Conservation (phyloP, 2,797 vertebrate species). For the Chanos chanos region DNA sequence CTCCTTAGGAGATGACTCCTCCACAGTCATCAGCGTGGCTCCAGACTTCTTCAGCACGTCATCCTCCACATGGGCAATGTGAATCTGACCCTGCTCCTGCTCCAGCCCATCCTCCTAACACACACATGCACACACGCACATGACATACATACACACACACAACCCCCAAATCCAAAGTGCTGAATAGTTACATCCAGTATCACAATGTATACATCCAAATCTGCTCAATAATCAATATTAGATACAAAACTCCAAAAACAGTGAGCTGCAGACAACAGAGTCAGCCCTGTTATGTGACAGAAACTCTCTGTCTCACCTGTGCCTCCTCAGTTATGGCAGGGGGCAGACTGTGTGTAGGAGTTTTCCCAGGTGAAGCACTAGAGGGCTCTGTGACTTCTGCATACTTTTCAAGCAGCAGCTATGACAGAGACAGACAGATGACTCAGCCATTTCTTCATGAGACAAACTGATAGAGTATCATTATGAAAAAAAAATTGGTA, state of each 20-base stretch:
- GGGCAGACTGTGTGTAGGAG: conserved; percentile 13
- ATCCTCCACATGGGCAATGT: conserved; percentile 56
- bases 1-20: conserved; percentile 50
- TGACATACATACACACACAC: not conserved
- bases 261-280: not conserved
- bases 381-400: conserved; percentile 20
- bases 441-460: not conserved
- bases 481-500: conserved; percentile 5
- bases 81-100: conserved; percentile 53
- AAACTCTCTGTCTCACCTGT: conserved; percentile 43
- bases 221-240: too few relatives aligned
- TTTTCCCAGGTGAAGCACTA: not conserved
- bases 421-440: not conserved
- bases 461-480: not conserved
- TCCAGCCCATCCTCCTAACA: conserved; percentile 42
- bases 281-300: not conserved
- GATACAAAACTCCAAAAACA: too few relatives aligned
- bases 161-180: not conserved
- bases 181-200: too few relatives aligned
- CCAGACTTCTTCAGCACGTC: conserved; percentile 54
- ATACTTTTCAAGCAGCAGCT: conserved; percentile 32
- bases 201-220: too few relatives aligned
- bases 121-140: not conserved
- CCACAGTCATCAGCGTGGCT: conserved; percentile 53
- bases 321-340: conserved; percentile 29